Percentiles rank a stretch among this genome's conserved stretches.
phyloP scores from a whole-genome alignment of 2,888 invertebrate species.

The Orthosia gothica region DNA sequence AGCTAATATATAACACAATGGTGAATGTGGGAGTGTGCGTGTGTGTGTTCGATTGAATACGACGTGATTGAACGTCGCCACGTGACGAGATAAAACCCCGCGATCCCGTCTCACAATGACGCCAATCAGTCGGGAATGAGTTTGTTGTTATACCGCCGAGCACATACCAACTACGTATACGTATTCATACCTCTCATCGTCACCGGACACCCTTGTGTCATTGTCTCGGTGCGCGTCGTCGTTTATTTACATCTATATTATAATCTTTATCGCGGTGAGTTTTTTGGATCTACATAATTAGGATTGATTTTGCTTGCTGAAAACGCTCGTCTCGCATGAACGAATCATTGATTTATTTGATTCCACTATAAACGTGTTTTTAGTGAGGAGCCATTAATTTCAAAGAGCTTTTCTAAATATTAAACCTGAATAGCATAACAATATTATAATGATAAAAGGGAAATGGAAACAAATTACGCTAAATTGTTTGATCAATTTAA shows the following conservation, averaged over 20 bases:
- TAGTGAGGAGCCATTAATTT: constrained; percentile 1
- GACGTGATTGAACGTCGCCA: constrained; percentile 78
- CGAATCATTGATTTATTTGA: constrained; percentile 22
- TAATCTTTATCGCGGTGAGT: constrained; percentile 45
- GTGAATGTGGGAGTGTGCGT: constrained; percentile 53
- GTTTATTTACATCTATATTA: constrained; percentile 30
- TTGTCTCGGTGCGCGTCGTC: constrained; percentile 2
- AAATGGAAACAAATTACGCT: constrained; percentile 39
- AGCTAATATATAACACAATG: constrained; percentile 61
- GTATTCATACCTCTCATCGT: constrained; percentile 20
- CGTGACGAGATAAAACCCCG: constrained; percentile 74
- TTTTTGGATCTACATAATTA: constrained; percentile 31
- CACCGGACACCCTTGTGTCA: neutral
- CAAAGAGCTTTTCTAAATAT: neutral
- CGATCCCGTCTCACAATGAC: constrained; percentile 79
- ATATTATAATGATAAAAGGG: constrained; percentile 16
- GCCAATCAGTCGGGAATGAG: constrained; percentile 81
- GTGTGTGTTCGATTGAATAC: constrained; percentile 76
- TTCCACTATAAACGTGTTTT: neutral
- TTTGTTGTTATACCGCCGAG: constrained; percentile 73
- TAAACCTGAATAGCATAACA: constrained; percentile 1
- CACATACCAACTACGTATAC: constrained; percentile 20
- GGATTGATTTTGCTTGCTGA: constrained; percentile 25
- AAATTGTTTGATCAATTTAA: constrained; percentile 59
- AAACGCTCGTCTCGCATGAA: neutral